Base-by-base conservation (phyloP, 2,113 vertebrate species). In the Oncorhynchus nerka region DNA sequence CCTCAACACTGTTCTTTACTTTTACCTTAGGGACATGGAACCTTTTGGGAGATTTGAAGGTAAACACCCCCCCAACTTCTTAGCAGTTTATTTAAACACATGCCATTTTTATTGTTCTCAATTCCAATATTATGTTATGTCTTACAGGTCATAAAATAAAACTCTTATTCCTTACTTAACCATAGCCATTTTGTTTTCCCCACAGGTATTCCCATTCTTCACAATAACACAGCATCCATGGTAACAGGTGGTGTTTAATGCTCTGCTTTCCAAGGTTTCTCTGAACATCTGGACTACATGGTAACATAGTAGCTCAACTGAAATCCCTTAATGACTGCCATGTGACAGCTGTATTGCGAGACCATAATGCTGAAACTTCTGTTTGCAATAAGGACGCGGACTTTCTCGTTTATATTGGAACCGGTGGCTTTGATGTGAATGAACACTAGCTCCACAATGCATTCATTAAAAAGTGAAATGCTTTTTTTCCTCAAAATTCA, bases 391-490 rank as follows among this genome's bases (percentile, higher is more conserved):
- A 92, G 77, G 32, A 75, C 77, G 84, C 77, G 3, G 19, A 71
- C 72, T 71, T 82, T 74, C 85, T 86, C 73, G 71, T 86, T 87
- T 88, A 82, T 77, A 80, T 82, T 81, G 84, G 83, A 82, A 85
- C 71, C 34, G 76, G 69, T 22, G 39, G 68, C 83, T 86, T 92
- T 91, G 91, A 93, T 88, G 88, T 91, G 73, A 80, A 77, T 79
- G 75, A 81, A 73, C 81, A 84, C 39, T 69, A 80, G 79, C 83
- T 84, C 81, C 83, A 84, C 85, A 82, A 74, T 79, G 84, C 79
- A 80, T 89, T 88, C 86, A 88, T 91, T 89, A 85, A 89, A 89
- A 88, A 57, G 71, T 83, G 87, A 89, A 86, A 74, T 83, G 81
- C 82, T 79, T 87, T 83, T 83, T 78, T 73, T 73, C 77, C 77